Conservation (phyloP, 2,113 vertebrate species). For the Scomber colias region DNA sequence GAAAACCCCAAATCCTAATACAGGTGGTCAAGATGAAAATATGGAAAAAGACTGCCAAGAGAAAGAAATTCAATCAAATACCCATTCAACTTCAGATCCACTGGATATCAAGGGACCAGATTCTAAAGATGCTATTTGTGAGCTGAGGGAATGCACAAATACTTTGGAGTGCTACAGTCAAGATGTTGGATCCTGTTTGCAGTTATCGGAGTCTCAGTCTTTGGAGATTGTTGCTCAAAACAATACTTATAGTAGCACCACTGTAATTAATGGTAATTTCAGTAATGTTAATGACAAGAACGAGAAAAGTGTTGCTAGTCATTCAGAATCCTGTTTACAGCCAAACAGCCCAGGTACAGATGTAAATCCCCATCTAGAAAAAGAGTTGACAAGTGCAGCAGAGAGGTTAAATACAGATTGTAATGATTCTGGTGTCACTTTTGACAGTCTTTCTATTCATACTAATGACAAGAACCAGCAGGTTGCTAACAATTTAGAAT, state of each 20-base stretch:
- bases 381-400: neutral
- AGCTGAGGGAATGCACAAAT: slow-evolving; percentile 17
- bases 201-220: slow-evolving; percentile 20
- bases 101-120: neutral
- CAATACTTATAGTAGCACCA: neutral
- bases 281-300: slow-evolving; percentile 24
- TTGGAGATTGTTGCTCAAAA: slow-evolving; percentile 29
- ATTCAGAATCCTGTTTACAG: slow-evolving; percentile 58
- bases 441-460: slow-evolving; percentile 7
- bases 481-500: slow-evolving; percentile 42
- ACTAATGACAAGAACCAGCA: slow-evolving; percentile 17
- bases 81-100: neutral
- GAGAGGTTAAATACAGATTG: neutral
- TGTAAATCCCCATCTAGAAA: neutral
- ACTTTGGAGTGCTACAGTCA: slow-evolving; percentile 9
- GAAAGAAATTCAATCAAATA: slow-evolving; percentile 26
- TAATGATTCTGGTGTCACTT: neutral
- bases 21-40: slow-evolving; percentile 15
- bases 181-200: slow-evolving; percentile 23
- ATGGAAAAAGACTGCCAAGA: slow-evolving; percentile 21
- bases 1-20: neutral
- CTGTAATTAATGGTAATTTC: slow-evolving; percentile 6
- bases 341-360: slow-evolving; percentile 11
- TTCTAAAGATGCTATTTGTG: slow-evolving; percentile 16
- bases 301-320: slow-evolving; percentile 52